These are phyloP conservation scores for Pherbina coryleti DNA, from an alignment of 2,888 invertebrate species.

Conservation along the genomic window DNA sequence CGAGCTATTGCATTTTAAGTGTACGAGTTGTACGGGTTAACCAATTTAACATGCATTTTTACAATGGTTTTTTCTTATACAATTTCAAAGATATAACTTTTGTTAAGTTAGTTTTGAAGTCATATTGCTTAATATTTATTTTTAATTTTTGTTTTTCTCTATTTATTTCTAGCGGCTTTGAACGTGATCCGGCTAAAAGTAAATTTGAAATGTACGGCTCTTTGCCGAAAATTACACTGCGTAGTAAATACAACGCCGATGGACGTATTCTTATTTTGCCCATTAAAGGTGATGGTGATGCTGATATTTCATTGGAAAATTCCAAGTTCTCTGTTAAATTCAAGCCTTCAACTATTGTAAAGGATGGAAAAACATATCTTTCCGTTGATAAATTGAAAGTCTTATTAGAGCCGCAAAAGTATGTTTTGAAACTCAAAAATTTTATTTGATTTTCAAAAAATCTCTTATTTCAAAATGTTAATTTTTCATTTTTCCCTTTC, in stretches of 20 bases:
- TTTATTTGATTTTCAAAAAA: background rate
- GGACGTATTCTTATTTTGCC: conserved; percentile 70
- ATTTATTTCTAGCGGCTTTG: conserved; percentile 61
- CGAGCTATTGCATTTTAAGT: too few species aligned
- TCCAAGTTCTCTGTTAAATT: conserved; percentile 66
- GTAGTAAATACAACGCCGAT: conserved; percentile 67
- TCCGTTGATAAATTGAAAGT: conserved; percentile 64
- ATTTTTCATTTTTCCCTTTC: background rate
- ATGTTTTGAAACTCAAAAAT: conserved; percentile 25
- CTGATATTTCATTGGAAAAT: conserved; percentile 60
- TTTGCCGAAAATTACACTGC: conserved; percentile 60
- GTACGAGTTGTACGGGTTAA: too few species aligned
- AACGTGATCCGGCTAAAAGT: conserved; percentile 59
- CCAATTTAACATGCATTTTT: too few species aligned
- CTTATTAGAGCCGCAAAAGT: conserved; percentile 64
- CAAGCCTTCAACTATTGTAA: conserved; percentile 57
- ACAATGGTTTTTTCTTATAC: too few species aligned
- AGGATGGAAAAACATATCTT: conserved; percentile 60
- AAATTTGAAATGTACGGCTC: conserved; percentile 67
- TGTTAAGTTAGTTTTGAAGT: too few species aligned
- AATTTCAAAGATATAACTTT: too few species aligned
- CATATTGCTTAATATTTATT: too few species aligned
- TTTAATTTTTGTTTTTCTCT: too few species aligned
- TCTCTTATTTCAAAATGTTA: background rate
- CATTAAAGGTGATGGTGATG: conserved; percentile 68